Base-by-base conservation (phyloP, 2,113 vertebrate genomes). In the Campylorhamphus procurvoides region DNA sequence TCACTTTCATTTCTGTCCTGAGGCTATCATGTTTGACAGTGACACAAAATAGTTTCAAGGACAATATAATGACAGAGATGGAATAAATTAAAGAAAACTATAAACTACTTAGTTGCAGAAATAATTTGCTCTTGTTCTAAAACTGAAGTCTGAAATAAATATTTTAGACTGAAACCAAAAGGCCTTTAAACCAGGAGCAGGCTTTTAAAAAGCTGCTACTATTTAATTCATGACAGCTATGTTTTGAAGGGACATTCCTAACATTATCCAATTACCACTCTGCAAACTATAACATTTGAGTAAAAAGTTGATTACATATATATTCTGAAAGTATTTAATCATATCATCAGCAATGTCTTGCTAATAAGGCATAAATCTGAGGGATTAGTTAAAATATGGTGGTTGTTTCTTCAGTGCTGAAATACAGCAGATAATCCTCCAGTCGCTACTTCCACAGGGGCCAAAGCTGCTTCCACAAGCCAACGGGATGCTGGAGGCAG, bases 21-120 rank as follows among this genome's bases (percentile, higher is more conserved):
- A 94, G 96, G 89, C 91, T 79, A 80, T 83, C 25, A 2, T 81
- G 46, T 81, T 91, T 80, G 89, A 87, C 50, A 92, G 58, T 27
- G 80, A 86, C 84, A 88, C 74, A 96, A 97, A 96, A 94, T 74
- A 94, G 86, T 95, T 93, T 95, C 94, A 97, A 96, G 87, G 93
- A 76, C 84, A 90, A 75, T 49, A 85, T 95, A 96, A 92, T 89
- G 79, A 80, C 75, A 80, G 79, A 79, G 25, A 91, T 40, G 10
- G 69, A 96, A 95, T 90, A 96, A 93, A 94, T 95, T 91, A 94
- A 87, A 96, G n/a, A 18, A 53, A 37, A 69, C 35, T 64, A 56
- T 86, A 68, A 95, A 81, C 18, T 92, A 76, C 87, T 84, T 83
- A 93, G 64, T 64, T 89, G 50, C 15, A 78, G 84, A 91, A 90